phyloP scores from a whole-genome alignment of 1,140 invertebrate species.

The Drosophila kikkawai region DNA sequence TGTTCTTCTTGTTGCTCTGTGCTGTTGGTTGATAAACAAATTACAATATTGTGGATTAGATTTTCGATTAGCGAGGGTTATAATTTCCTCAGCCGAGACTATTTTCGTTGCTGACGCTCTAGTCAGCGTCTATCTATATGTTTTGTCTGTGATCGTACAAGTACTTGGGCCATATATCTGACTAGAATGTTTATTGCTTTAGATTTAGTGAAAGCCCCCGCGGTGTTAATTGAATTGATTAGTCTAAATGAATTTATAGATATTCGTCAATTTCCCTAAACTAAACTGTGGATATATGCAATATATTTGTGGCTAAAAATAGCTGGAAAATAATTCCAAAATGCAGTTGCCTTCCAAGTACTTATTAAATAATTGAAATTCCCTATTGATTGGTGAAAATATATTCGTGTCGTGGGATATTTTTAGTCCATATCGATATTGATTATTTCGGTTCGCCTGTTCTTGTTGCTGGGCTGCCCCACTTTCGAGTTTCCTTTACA shows the following conservation, averaged over 20 bases:
- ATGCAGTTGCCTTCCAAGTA: constrained; percentile 14
- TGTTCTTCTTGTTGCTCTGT: constrained; percentile 11
- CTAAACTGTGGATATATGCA: background rate
- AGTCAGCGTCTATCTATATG: constrained; percentile 30
- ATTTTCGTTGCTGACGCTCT: constrained; percentile 72
- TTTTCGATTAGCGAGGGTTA: constrained; percentile 30
- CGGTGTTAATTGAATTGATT: constrained; percentile 47
- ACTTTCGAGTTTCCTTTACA: constrained; percentile 28
- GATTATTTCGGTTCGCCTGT: constrained; percentile 34
- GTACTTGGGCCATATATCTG: constrained; percentile 27
- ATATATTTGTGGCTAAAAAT: constrained; percentile 15
- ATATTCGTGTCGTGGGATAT: constrained; percentile 22
- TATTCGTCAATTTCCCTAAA: background rate
- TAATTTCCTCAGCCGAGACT: constrained; percentile 42
- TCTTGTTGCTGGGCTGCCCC: constrained; percentile 24
- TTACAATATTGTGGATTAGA: constrained; percentile 74
- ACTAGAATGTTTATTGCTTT: constrained; percentile 30
- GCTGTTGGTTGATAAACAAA: constrained; percentile 58
- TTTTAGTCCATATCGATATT: constrained; percentile 39
- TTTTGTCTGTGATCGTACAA: constrained; percentile 9
- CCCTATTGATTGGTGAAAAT: constrained; percentile 20
- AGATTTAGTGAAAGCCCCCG: constrained; percentile 26
- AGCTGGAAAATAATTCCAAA: constrained; percentile 6
- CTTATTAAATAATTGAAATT: constrained; percentile 26
- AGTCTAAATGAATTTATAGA: constrained; percentile 5